Percentiles rank a stretch among this genome's conserved stretches.
phyloP scores from a whole-genome alignment of 2,888 invertebrate species.

The Thalpophila matura region DNA sequence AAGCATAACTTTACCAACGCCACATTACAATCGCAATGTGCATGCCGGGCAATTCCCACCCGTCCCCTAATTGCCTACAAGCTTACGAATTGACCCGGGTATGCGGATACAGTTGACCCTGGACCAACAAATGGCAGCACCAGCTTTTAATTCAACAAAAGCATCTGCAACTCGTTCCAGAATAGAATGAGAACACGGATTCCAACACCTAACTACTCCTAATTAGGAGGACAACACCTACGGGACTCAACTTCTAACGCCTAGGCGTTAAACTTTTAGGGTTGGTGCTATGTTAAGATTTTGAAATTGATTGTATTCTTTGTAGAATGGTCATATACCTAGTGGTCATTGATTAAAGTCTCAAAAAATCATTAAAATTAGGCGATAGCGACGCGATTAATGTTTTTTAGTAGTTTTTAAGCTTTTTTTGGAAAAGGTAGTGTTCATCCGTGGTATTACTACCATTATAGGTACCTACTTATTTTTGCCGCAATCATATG shows the following conservation, averaged over 20 bases:
- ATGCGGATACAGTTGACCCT: conserved; percentile 58
- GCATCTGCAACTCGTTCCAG: conserved; percentile 81
- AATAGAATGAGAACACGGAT: conserved; percentile 83
- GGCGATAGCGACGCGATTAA: too few species aligned
- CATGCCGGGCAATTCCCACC: conserved; percentile 38
- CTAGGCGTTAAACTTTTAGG: conserved; percentile 74
- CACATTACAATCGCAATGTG: conserved; percentile 38
- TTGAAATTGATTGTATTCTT: neutral
- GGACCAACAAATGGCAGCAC: conserved; percentile 52
- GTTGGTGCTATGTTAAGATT: conserved; percentile 59
- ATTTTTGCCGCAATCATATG: too few species aligned
- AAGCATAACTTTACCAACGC: conserved; percentile 29
- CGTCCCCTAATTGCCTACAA: conserved; percentile 58
- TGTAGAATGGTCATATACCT: too few species aligned
- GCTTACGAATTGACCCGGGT: conserved; percentile 54
- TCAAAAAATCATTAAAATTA: too few species aligned
- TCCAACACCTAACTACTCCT: conserved; percentile 86
- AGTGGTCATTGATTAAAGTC: too few species aligned
- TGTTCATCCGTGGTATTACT: too few species aligned
- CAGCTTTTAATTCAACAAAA: conserved; percentile 75
- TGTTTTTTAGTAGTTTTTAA: too few species aligned
- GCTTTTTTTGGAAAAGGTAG: too few species aligned
- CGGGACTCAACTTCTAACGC: conserved; percentile 75
- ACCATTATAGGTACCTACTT: too few species aligned
- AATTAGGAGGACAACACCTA: conserved; percentile 87